These are phyloP conservation scores for Drosophila takahashii DNA, from an alignment of 1,140 invertebrate species.

Conservation along the genomic window DNA sequence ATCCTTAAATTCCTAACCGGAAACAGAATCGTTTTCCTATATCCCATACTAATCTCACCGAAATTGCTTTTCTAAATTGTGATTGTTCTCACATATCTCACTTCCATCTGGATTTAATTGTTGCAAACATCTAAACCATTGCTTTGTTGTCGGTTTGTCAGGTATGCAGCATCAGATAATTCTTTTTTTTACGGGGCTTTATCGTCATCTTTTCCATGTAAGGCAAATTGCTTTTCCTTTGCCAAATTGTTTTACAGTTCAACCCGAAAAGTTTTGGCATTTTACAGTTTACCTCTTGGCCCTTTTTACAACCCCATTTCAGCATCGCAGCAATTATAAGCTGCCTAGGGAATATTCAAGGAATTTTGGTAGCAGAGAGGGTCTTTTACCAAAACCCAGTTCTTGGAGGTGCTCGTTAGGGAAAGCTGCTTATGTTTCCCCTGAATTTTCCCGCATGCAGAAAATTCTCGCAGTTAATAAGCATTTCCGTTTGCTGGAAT, in stretches of 20 bases:
- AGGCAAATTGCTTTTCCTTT: constrained; percentile 34
- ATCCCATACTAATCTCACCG: background rate
- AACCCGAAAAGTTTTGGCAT: constrained; percentile 32
- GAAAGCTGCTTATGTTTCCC: constrained; percentile 64
- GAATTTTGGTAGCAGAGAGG: constrained; percentile 45
- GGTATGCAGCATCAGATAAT: constrained; percentile 21
- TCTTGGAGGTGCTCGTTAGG: constrained; percentile 10
- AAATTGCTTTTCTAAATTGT: background rate
- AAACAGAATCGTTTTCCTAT: background rate
- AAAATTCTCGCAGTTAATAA: constrained; percentile 23
- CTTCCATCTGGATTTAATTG: constrained; percentile 12
- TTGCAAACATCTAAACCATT: constrained; percentile 5
- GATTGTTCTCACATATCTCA: background rate
- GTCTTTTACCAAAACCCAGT: constrained; percentile 26
- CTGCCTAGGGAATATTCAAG: constrained; percentile 25
- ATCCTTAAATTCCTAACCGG: background rate
- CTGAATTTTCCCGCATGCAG: constrained; percentile 17
- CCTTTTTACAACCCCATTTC: constrained; percentile 11
- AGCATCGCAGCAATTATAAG: constrained; percentile 43
- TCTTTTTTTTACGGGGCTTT: constrained; percentile 9
- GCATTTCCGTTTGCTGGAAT: constrained; percentile 38
- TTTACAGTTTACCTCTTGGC: constrained; percentile 15
- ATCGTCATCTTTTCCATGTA: constrained; percentile 7
- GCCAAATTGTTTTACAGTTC: constrained; percentile 30
- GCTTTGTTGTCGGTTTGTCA: constrained; percentile 7